phyloP scores from a whole-genome alignment of 1,140 invertebrate species.

The Drosophila neocordata region DNA sequence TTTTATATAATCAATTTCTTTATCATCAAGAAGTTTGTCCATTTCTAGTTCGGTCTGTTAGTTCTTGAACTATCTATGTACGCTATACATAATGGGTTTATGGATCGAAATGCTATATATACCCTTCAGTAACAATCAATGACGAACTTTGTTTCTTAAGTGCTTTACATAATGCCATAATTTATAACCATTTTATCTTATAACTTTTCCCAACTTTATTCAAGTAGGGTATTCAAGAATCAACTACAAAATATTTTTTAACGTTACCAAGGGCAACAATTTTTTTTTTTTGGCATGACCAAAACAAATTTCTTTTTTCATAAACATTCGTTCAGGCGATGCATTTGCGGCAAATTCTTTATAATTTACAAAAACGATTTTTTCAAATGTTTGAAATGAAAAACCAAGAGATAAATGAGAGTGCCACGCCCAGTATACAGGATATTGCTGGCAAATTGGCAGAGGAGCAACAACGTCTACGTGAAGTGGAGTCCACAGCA shows the following conservation, averaged over 20 bases:
- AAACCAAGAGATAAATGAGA: conserved; percentile 24
- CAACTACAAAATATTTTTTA: neutral
- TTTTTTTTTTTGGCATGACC: neutral
- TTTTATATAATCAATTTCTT: no score
- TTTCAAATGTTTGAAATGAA: conserved; percentile 66
- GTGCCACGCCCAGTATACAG: conserved; percentile 68
- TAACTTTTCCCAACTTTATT: neutral
- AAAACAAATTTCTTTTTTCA: conserved; percentile 16
- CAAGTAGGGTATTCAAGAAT: neutral
- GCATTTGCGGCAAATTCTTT: conserved; percentile 61
- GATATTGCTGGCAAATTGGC: conserved; percentile 79
- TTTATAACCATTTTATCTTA: no score
- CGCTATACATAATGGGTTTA: no score
- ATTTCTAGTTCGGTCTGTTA: no score
- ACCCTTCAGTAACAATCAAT: no score
- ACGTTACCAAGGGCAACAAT: conserved; percentile 29
- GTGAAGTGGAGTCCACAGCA: conserved; percentile 52
- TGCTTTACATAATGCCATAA: no score
- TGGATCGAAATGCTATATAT: no score
- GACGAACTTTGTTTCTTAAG: no score
- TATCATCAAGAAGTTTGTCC: no score
- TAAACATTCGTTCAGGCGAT: conserved; percentile 35
- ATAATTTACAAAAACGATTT: conserved; percentile 51
- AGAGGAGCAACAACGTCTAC: conserved; percentile 65
- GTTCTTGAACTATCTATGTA: no score